Evolutionary conservation across 2,113 vertebrate species (phyloP).

Genomic region (Paratilapia polleni): DNA sequence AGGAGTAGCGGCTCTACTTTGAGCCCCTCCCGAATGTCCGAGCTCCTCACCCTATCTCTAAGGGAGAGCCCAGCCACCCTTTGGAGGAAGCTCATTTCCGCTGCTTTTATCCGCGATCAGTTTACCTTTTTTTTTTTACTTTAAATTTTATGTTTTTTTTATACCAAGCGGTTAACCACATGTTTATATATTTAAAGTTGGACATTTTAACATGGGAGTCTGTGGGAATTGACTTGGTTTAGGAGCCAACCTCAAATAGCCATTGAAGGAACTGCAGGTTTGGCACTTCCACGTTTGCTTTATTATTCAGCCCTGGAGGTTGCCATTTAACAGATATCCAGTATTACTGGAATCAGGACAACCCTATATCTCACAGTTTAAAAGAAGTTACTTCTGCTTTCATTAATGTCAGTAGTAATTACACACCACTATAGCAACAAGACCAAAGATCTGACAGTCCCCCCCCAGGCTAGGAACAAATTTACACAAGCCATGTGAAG

Average conservation of each 20-base stretch:
- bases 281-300: background rate
- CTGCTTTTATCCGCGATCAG: too few species aligned
- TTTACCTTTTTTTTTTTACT: accelerated
- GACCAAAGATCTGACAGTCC: background rate
- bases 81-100: too few species aligned
- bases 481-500: background rate
- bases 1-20: too few species aligned
- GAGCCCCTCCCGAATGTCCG: too few species aligned
- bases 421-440: background rate
- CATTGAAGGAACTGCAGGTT: background rate
- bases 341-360: background rate
- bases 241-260: too few species aligned
- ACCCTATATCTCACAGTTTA: background rate
- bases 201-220: too few species aligned
- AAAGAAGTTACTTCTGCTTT: background rate
- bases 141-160: too few species aligned
- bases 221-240: accelerated
- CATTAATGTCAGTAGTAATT: background rate
- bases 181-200: background rate
- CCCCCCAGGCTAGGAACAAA: background rate
- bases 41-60: too few species aligned
- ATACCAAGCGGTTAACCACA: accelerated
- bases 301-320: background rate
- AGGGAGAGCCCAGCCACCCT: too few species aligned
- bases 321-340: background rate